Evolutionary conservation across 2,797 vertebrate species (phyloP), one percentile per base, ranked within the genome.

Genomic region (Galagoides demidoff): DNA sequence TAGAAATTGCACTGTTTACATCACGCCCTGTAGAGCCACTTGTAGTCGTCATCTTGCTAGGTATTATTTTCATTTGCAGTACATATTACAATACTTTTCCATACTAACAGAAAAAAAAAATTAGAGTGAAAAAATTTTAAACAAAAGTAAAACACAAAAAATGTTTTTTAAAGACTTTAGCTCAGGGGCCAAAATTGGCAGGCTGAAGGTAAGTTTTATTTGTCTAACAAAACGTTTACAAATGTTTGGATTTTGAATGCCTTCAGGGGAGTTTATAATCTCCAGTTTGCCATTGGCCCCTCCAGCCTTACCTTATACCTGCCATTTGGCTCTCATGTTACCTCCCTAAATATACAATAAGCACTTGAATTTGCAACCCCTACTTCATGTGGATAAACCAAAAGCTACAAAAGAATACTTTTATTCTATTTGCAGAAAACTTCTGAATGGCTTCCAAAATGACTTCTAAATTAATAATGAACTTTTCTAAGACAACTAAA

Each of bases 91-190:
- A 43, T 14, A 76, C 4, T 52, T 89, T 45, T 71, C n/a, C 55
- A 39, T 34, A 71, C 27, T 25, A 29, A 70, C 23, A 88, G 37
- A 74, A 93, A 91, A 81, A 91, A 81, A 93, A 83, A 76, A 20
- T 45, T 74, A 57, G 16, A 64, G 52, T 43, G 43, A 88, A 92
- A 93, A 45, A 94, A 55, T n/a, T 66, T 73, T 55, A 82, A 76
- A 57, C 55, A 83, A 79, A 66, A 23, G 3, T 29, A 76, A 63
- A 92, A 73, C 22, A 89, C 68, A 34, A 45, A 39, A 68, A 87
- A 45, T 59, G 9, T 66, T 95, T 55, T 92, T 84, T 85, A 85
- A 92, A 85, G 8, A 68, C 39, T 55, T 93, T 89, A 84, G 79
- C 39, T 66, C 34, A 71, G 57, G 6, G 29, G 31, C 63, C 17